A percentile compares a stretch with the other conserved stretches of the same genome.
Conservation (phyloP, 2,797 vertebrate species). For the Hephaestus fuliginosus region DNA sequence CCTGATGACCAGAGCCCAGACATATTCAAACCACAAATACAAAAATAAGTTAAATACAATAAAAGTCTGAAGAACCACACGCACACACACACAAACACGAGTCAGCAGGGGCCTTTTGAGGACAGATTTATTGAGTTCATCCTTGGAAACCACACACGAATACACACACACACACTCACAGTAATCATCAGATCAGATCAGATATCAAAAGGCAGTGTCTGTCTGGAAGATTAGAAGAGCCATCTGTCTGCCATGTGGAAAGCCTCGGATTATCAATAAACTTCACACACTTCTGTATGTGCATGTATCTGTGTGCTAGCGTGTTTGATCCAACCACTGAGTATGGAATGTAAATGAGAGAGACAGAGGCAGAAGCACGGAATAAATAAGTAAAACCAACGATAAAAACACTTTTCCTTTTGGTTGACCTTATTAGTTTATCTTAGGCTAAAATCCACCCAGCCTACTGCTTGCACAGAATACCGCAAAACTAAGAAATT, state of each 20-base stretch:
- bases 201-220: slow-evolving; percentile 80
- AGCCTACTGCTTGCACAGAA: not conserved
- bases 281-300: slow-evolving; percentile 63
- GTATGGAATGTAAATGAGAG: slow-evolving; percentile 39
- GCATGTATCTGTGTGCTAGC: slow-evolving; percentile 41
- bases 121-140: slow-evolving; percentile 60
- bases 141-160: slow-evolving; percentile 35
- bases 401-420: not conserved
- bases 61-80: not conserved
- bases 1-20: slow-evolving; percentile 7
- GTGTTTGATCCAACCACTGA: slow-evolving; percentile 49
- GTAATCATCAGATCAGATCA: slow-evolving; percentile 73
- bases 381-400: slow-evolving; percentile 13
- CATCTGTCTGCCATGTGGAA: slow-evolving; percentile 79
- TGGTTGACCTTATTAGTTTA: slow-evolving; percentile 1
- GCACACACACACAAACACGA: not conserved
- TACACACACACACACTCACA: slow-evolving; percentile 16
- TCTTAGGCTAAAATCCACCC: slow-evolving; percentile 1
- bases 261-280: slow-evolving; percentile 75
- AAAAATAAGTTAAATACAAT: slow-evolving; percentile 30
- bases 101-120: slow-evolving; percentile 50
- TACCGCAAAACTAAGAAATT: not conserved
- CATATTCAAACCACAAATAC: slow-evolving; percentile 30
- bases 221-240: slow-evolving; percentile 80
- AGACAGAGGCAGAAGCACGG: slow-evolving; percentile 10